Evolutionary conservation across 2,113 vertebrate species (phyloP).

Genomic region (Podilymbus podiceps): DNA sequence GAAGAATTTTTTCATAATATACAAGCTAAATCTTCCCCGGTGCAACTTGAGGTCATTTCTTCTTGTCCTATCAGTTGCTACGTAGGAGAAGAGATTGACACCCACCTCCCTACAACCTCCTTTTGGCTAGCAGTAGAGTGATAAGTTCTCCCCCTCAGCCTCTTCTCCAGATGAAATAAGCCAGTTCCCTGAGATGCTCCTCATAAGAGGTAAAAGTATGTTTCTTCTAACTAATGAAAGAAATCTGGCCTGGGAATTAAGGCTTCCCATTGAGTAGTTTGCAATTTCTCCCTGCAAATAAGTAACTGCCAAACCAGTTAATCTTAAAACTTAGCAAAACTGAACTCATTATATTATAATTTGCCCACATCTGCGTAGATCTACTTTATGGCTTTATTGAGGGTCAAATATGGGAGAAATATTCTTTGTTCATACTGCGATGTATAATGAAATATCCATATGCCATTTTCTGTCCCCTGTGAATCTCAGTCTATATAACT

Average conservation of each 20-base stretch:
- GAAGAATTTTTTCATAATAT: no score
- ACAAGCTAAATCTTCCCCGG: no score
- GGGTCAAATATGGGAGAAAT: not conserved
- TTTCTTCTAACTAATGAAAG: not conserved
- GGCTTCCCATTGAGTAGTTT: not conserved
- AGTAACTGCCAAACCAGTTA: not conserved
- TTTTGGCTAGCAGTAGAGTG: no score
- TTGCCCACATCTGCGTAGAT: not conserved
- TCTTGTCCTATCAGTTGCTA: no score
- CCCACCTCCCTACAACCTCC: no score
- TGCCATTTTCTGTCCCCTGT: not conserved
- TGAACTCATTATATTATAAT: not conserved
- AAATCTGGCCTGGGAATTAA: not conserved
- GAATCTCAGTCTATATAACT: not conserved
- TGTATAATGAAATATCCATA: not conserved
- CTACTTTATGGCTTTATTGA: not conserved
- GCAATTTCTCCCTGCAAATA: not conserved
- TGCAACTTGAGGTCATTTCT: no score
- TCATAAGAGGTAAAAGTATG: not conserved
- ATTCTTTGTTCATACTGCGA: not conserved
- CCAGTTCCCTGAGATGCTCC: no score
- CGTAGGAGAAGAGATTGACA: no score
- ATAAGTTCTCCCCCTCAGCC: no score
- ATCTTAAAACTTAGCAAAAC: not conserved
- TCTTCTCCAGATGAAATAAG: no score